phyloP scores from a whole-genome alignment of 1,140 invertebrate genomes.

The Listronotus oregonensis region DNA sequence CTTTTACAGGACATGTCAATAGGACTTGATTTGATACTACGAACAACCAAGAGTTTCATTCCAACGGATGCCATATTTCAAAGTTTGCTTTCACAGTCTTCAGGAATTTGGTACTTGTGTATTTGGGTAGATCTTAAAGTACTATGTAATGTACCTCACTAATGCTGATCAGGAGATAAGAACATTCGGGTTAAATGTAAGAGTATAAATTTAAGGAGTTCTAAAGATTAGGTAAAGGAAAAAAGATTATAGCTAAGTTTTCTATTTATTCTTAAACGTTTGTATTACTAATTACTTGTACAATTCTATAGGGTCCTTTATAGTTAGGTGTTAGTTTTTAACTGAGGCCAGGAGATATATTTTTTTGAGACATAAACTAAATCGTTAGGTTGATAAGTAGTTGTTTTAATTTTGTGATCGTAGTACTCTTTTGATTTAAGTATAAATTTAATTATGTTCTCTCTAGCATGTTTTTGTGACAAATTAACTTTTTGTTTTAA shows the following conservation, averaged over 20 bases:
- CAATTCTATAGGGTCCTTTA: constrained; percentile 8
- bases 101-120: background rate
- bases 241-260: background rate
- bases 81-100: background rate
- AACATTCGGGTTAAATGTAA: constrained; percentile 20
- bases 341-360: background rate
- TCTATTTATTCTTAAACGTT: background rate
- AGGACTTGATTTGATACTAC: background rate
- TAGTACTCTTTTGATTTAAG: constrained; percentile 3
- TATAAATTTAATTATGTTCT: background rate
- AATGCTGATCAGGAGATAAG: constrained; percentile 23
- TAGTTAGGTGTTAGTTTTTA: constrained; percentile 10
- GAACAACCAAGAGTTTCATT: background rate
- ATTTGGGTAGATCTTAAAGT: background rate
- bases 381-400: background rate
- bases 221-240: constrained; percentile 30
- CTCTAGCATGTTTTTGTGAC: too few species aligned
- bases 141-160: constrained; percentile 4
- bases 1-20: background rate
- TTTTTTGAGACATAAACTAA: constrained; percentile 12
- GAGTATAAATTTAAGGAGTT: constrained; percentile 14
- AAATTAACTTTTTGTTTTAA: constrained; percentile 15
- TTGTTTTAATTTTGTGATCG: constrained; percentile 5
- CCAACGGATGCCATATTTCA: constrained; percentile 1
- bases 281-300: background rate